These are phyloP conservation scores for Calephelis nemesis DNA, from an alignment of 1,140 invertebrate genomes.

Conservation along the genomic window DNA sequence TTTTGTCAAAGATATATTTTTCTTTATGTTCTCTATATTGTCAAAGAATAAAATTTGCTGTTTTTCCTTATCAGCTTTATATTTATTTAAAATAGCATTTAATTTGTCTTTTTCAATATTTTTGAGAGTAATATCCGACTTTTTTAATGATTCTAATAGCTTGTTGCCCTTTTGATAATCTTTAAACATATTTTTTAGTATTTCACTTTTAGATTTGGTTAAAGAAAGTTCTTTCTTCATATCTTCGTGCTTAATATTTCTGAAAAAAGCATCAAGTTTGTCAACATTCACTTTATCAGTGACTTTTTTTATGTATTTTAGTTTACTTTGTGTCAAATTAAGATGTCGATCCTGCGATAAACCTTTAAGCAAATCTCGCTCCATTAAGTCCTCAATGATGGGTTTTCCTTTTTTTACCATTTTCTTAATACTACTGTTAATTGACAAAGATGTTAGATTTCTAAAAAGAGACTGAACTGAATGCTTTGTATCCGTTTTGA, in stretches of 20 bases:
- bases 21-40: conserved; percentile 27
- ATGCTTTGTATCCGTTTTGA: conserved; percentile 29
- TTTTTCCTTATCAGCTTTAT: conserved; percentile 20
- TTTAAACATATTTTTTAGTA: conserved; percentile 32
- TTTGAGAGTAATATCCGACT: conserved; percentile 20
- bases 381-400: background rate
- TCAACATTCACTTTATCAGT: background rate
- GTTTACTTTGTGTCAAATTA: background rate
- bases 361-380: conserved; percentile 3
- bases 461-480: background rate
- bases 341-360: conserved; percentile 1
- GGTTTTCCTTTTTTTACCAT: conserved; percentile 11
- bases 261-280: background rate
- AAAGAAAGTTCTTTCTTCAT: conserved; percentile 25
- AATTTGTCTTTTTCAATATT: conserved; percentile 27
- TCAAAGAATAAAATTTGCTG: background rate
- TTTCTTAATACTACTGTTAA: background rate
- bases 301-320: conserved; percentile 10
- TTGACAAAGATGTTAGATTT: conserved; percentile 3
- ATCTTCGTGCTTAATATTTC: conserved; percentile 14
- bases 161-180: conserved; percentile 34
- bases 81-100: conserved; percentile 22
- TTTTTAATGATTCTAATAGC: background rate
- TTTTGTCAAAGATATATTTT: conserved; percentile 32
- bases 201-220: conserved; percentile 19